These are phyloP conservation scores for Tilapia sparmanii DNA, from an alignment of 2,113 vertebrate species.

Conservation along the genomic window DNA sequence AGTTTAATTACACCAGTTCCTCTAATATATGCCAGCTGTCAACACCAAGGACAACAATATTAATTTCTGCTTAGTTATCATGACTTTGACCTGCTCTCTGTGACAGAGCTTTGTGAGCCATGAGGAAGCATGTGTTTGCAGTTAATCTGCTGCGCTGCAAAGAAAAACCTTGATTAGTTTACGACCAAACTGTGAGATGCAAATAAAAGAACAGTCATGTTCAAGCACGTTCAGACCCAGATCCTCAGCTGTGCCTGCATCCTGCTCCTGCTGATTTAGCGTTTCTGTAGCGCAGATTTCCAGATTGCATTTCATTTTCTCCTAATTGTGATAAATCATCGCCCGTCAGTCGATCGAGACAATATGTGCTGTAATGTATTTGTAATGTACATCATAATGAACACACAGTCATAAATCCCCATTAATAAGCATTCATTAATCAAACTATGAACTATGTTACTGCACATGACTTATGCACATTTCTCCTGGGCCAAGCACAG, in stretches of 20 bases:
- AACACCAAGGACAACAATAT: not conserved
- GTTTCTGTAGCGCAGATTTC: not conserved
- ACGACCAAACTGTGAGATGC: slow-evolving; percentile 9
- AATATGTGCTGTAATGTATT: not conserved
- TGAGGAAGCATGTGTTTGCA: slow-evolving; percentile 13
- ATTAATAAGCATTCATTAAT: not conserved
- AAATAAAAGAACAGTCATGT: slow-evolving; percentile 16
- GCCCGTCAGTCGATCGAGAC: not conserved
- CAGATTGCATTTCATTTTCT: not conserved
- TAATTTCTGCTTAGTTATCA: not conserved
- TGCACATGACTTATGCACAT: not conserved
- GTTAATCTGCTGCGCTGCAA: not conserved
- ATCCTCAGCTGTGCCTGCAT: not conserved
- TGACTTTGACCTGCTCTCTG: not conserved
- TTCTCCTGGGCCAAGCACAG: not conserved
- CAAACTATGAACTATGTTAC: not conserved
- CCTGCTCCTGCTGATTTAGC: not conserved
- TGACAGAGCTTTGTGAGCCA: not conserved
- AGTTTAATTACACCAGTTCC: not conserved
- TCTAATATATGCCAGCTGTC: not conserved
- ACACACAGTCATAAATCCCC: not conserved
- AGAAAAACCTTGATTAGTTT: slow-evolving; percentile 30
- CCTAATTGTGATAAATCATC: not conserved
- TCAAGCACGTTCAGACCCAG: not conserved
- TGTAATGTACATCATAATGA: not conserved